Evolutionary conservation across 2,797 vertebrate genomes (phyloP).

Genomic region (Lophotriccus pileatus): DNA sequence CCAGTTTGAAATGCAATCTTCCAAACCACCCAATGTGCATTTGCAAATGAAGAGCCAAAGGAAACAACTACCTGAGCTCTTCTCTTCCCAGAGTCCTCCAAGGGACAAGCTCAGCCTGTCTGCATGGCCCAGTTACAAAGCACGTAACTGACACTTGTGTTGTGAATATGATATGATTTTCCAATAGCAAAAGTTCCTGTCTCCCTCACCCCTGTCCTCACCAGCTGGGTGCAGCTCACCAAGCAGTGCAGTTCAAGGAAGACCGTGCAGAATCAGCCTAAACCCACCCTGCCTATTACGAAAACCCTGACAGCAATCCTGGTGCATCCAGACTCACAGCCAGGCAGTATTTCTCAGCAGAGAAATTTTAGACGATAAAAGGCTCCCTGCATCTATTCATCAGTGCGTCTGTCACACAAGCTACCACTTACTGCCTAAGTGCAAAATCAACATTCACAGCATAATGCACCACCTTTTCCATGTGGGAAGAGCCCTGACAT

Average conservation of each 20-base stretch:
- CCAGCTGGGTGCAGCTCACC: neutral
- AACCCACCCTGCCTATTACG: neutral
- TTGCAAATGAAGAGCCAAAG: neutral
- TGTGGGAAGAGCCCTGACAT: neutral
- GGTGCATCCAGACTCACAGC: neutral
- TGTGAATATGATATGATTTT: neutral
- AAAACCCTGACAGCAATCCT: neutral
- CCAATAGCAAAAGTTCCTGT: neutral
- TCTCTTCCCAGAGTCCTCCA: neutral
- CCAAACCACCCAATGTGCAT: neutral
- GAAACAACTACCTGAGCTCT: neutral
- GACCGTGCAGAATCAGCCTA: neutral
- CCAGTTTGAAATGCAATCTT: neutral
- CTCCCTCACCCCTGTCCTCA: neutral
- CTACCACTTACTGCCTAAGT: neutral
- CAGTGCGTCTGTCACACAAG: neutral
- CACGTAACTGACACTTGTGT: accelerated
- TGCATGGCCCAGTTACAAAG: neutral
- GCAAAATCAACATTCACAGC: neutral
- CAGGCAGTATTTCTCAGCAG: neutral
- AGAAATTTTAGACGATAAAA: neutral
- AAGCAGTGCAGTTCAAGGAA: neutral
- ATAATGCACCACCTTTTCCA: neutral
- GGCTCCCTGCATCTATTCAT: neutral
- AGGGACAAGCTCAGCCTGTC: neutral